A percentile compares a stretch with the other conserved stretches of the same genome.
Conservation (phyloP, 2,113 vertebrate species). For the Aphyosemion australe region DNA sequence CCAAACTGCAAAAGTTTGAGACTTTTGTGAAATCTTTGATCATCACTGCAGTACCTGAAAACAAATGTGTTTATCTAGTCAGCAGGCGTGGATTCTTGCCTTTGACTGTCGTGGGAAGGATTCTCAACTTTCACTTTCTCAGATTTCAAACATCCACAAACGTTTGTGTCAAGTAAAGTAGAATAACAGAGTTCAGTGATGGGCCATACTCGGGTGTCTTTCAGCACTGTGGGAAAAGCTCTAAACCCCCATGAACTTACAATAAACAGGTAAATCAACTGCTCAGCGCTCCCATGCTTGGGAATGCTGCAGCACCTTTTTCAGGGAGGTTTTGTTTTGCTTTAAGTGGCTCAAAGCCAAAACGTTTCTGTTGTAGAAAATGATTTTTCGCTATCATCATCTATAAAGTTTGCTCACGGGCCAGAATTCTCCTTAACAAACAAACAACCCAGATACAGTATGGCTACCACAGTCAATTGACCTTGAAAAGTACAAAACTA, state of each 20-base stretch:
- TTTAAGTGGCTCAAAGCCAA: too few relatives aligned
- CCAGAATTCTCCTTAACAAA: too few relatives aligned
- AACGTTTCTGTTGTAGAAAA: too few relatives aligned
- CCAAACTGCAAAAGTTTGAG: too few relatives aligned
- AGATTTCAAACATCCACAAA: constrained; percentile 28
- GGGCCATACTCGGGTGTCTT: constrained; percentile 10
- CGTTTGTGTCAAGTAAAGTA: constrained; percentile 18
- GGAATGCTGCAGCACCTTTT: neutral
- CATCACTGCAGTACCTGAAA: neutral
- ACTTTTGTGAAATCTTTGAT: too few relatives aligned
- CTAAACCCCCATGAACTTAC: constrained; percentile 17
- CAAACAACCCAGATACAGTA: too few relatives aligned
- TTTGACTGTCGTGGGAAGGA: neutral
- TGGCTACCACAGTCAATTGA: too few relatives aligned
- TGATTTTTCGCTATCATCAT: too few relatives aligned
- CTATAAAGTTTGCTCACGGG: too few relatives aligned
- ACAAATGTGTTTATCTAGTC: neutral
- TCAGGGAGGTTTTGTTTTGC: constrained; percentile 37
- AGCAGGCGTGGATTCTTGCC: neutral
- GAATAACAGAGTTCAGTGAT: constrained; percentile 2
- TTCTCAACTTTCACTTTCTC: neutral
- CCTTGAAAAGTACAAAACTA: too few relatives aligned
- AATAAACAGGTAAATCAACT: constrained; percentile 44
- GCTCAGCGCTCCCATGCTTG: constrained; percentile 8
- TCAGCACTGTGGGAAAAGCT: constrained; percentile 33